These are phyloP conservation scores for Caradrina kadenii DNA, from an alignment of 2,888 invertebrate species.

Conservation along the genomic window DNA sequence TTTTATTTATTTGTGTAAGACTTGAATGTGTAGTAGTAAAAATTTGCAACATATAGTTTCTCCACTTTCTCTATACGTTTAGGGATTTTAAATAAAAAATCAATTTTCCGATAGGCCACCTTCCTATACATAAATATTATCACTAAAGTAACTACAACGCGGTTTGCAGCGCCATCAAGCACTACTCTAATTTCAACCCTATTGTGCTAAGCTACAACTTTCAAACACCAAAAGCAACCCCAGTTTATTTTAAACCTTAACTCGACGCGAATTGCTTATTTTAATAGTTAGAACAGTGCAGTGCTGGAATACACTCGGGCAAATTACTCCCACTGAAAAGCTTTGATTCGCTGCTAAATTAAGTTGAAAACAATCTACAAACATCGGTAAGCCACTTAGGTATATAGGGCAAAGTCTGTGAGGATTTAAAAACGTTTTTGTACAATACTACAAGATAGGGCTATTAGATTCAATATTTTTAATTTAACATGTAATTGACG, in stretches of 20 bases:
- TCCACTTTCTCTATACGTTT: no score
- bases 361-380: conserved; percentile 51
- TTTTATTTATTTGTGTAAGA: no score
- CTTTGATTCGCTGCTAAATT: conserved; percentile 42
- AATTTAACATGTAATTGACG: no score
- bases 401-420: neutral
- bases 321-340: conserved; percentile 25
- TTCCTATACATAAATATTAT: no score
- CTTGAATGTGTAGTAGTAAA: no score
- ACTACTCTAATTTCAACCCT: neutral
- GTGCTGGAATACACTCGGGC: conserved; percentile 17
- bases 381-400: conserved; percentile 49
- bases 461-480: no score
- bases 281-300: conserved; percentile 8
- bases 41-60: no score
- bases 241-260: conserved; percentile 12
- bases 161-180: neutral
- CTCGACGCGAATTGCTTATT: conserved; percentile 16
- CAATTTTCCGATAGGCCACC: no score
- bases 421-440: conserved; percentile 33
- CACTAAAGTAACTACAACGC: no score
- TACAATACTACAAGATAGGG: no score
- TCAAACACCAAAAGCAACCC: neutral
- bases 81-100: no score
- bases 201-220: neutral